A percentile compares a stretch with the other conserved stretches of the same genome.
phyloP scores from a whole-genome alignment of 2,888 invertebrate genomes.

The Escarpia spicata region DNA sequence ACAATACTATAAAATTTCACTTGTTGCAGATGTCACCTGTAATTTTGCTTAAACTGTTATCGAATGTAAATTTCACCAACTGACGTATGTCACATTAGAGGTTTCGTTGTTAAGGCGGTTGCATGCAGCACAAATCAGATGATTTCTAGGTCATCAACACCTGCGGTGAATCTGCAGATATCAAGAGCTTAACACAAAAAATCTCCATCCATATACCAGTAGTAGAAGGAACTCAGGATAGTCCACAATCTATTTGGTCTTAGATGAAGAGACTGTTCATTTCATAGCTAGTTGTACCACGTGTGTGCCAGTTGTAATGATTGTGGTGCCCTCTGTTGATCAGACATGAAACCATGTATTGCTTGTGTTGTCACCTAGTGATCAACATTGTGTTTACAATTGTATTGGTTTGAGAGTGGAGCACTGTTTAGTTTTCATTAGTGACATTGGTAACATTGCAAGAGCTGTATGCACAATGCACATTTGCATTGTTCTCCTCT shows the following conservation, averaged over 20 bases:
- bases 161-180: neutral
- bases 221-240: neutral
- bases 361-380: neutral
- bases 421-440: neutral
- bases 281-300: neutral
- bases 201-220: neutral
- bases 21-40: neutral
- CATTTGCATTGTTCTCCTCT: no score
- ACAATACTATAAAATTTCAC: neutral
- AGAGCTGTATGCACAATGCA: neutral
- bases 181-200: neutral
- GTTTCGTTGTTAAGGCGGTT: neutral
- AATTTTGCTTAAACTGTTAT: neutral
- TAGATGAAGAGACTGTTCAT: neutral
- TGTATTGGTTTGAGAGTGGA: neutral
- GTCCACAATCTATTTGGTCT: neutral
- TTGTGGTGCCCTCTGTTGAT: neutral
- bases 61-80: neutral
- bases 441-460: neutral
- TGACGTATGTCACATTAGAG: neutral
- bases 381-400: neutral
- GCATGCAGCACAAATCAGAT: neutral
- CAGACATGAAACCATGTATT: neutral
- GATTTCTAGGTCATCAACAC: neutral
- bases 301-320: neutral